phyloP scores from a whole-genome alignment of 2,888 invertebrate species.

The Girardia tigrina region DNA sequence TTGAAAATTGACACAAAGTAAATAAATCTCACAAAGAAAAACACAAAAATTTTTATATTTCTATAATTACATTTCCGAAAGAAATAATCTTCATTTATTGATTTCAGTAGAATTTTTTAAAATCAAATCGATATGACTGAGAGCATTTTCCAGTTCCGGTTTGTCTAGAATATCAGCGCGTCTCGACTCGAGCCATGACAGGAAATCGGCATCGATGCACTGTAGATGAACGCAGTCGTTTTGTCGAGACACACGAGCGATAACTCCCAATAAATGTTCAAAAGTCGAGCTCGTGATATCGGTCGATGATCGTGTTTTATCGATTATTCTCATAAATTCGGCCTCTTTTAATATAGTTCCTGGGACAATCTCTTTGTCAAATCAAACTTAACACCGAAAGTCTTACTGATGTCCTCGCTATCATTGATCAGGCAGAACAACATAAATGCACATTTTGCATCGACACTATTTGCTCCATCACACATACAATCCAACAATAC shows the following conservation, averaged over 20 bases:
- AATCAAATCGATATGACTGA: background rate
- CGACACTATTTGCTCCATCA: background rate
- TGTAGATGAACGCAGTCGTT: background rate
- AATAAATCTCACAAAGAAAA: too few relatives aligned
- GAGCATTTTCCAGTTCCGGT: background rate
- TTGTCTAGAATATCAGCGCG: background rate
- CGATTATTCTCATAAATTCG: background rate
- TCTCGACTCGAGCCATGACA: background rate
- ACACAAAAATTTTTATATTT: too few relatives aligned
- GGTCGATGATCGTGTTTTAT: background rate
- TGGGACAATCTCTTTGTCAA: background rate
- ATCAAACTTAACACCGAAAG: background rate
- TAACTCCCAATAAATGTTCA: background rate
- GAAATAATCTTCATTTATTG: too few relatives aligned
- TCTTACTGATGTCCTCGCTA: background rate
- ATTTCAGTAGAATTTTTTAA: background rate
- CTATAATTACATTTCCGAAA: too few relatives aligned
- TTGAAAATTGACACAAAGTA: too few relatives aligned
- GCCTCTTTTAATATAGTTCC: background rate
- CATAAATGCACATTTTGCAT: background rate
- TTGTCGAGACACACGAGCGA: background rate
- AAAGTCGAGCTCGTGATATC: background rate
- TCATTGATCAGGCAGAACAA: conserved; percentile 3
- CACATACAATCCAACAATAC: background rate
- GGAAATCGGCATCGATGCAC: background rate